A percentile compares a stretch with the other conserved stretches of the same genome.
Conservation (phyloP, 2,113 vertebrate genomes). For the Vulpes vulpes region DNA sequence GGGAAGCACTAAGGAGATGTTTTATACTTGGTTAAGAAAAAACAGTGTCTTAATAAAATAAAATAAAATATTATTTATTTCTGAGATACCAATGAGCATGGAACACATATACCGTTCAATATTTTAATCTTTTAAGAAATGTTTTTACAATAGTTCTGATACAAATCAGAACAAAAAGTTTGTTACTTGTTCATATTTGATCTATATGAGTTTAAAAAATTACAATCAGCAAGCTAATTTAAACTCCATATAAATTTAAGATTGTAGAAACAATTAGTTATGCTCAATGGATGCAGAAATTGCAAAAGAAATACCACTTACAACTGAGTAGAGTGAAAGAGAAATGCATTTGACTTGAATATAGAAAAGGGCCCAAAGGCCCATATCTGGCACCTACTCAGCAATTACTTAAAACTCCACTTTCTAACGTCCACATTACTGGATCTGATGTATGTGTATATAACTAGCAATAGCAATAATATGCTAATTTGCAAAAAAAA, state of each 20-base stretch:
- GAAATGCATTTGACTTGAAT: not conserved
- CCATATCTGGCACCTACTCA: not conserved
- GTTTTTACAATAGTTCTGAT: not conserved
- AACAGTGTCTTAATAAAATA: conserved; percentile 44
- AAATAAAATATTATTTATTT: conserved; percentile 62
- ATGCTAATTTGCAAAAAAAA: not conserved
- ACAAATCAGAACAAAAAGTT: not conserved
- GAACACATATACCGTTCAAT: not conserved
- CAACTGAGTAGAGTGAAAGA: not conserved
- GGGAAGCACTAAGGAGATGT: conserved; percentile 33
- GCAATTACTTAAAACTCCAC: not conserved
- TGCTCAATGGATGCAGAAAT: not conserved
- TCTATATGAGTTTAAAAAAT: not conserved
- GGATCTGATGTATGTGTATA: not conserved
- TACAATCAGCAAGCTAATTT: not conserved
- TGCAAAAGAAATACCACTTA: not conserved
- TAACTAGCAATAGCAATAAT: not conserved
- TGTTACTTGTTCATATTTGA: not conserved
- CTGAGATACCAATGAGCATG: not conserved
- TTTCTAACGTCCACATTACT: not conserved
- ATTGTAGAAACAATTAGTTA: not conserved
- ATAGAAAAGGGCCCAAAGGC: not conserved
- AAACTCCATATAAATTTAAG: not conserved
- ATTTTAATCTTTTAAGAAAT: conserved; percentile 68
- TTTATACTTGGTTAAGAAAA: conserved; percentile 54